A percentile compares a stretch with the other conserved stretches of the same genome.
Evolutionary conservation across 1,140 invertebrate genomes (phyloP).

Genomic region (Hydropsyche tenuis): DNA sequence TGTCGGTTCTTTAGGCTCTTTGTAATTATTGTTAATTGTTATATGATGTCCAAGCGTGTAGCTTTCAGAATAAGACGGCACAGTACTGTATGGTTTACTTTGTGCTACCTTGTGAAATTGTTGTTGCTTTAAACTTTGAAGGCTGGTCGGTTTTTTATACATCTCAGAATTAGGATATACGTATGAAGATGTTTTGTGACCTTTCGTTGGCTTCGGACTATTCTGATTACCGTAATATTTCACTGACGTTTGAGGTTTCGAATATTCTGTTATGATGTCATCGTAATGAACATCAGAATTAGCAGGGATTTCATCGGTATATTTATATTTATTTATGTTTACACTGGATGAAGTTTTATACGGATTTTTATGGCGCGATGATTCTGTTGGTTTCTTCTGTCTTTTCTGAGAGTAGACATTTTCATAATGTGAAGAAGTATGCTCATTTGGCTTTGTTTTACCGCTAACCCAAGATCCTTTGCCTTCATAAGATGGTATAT

Average conservation of each 20-base stretch:
- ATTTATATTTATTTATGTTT: constrained; percentile 14
- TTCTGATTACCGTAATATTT: constrained; percentile 16
- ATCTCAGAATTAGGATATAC: background rate
- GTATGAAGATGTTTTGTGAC: background rate
- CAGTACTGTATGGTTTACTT: constrained; percentile 40
- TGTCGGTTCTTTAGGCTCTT: constrained; percentile 21
- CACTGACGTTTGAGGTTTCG: background rate
- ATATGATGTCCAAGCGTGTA: constrained; percentile 2
- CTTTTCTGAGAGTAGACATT: constrained; percentile 51
- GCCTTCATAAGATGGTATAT: constrained; percentile 43
- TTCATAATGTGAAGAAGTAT: constrained; percentile 58
- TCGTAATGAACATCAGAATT: constrained; percentile 23
- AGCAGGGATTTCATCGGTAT: constrained; percentile 20
- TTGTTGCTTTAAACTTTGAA: constrained; percentile 22
- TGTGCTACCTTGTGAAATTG: constrained; percentile 26
- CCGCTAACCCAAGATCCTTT: constrained; percentile 52
- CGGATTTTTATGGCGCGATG: background rate
- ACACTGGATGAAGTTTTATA: background rate
- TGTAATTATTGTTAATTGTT: constrained; percentile 19
- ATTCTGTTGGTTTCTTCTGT: constrained; percentile 21
- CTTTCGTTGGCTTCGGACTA: background rate
- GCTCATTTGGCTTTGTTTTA: constrained; percentile 52
- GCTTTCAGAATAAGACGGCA: constrained; percentile 9
- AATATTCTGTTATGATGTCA: background rate
- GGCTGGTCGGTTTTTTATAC: constrained; percentile 20